phyloP scores from a whole-genome alignment of 2,888 invertebrate genomes.

The Octonoba sinensis region DNA sequence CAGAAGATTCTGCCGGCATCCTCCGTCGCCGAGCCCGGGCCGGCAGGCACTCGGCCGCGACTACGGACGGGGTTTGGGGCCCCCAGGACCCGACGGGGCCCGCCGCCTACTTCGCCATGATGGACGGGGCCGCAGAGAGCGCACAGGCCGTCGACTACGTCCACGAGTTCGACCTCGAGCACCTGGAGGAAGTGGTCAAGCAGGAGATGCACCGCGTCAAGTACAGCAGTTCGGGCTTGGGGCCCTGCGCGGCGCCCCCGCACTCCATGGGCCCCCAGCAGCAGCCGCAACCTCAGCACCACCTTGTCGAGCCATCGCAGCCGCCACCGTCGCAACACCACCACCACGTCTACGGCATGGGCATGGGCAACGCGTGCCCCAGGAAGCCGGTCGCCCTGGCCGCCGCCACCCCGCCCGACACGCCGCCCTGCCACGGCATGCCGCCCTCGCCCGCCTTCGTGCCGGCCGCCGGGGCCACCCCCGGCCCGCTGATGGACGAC shows the following conservation, averaged over 20 bases:
- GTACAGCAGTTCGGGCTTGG: conserved; percentile 23
- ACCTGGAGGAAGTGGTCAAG: conserved; percentile 83
- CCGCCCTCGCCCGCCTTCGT: conserved; percentile 65
- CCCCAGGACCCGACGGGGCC: conserved; percentile 57
- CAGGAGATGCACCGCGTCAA: conserved; percentile 76
- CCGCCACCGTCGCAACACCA: conserved; percentile 9
- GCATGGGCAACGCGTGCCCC: conserved; percentile 28
- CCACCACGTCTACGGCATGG: conserved; percentile 37
- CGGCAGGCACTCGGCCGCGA: conserved; percentile 27
- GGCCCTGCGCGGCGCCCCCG: conserved; percentile 48
- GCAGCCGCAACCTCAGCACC: conserved; percentile 16
- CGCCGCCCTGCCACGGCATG: conserved; percentile 61
- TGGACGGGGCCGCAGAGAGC: conserved; percentile 29
- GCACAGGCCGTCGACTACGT: conserved; percentile 78
- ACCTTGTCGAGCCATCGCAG: too few species aligned
- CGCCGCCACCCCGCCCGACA: conserved; percentile 61
- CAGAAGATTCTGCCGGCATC: conserved; percentile 1
- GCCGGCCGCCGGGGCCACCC: conserved; percentile 32
- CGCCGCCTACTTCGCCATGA: conserved; percentile 20
- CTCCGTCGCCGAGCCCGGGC: conserved; percentile 15
- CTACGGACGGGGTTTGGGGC: conserved; percentile 59
- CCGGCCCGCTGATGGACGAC: conserved; percentile 61
- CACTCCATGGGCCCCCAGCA: conserved; percentile 59
- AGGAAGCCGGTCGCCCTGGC: conserved; percentile 57
- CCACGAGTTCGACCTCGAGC: conserved; percentile 90